A percentile compares a stretch with the other conserved stretches of the same genome.
These are phyloP conservation scores for Corynorhinus townsendii DNA, from an alignment of 2,113 vertebrate species.

Conservation along the genomic window DNA sequence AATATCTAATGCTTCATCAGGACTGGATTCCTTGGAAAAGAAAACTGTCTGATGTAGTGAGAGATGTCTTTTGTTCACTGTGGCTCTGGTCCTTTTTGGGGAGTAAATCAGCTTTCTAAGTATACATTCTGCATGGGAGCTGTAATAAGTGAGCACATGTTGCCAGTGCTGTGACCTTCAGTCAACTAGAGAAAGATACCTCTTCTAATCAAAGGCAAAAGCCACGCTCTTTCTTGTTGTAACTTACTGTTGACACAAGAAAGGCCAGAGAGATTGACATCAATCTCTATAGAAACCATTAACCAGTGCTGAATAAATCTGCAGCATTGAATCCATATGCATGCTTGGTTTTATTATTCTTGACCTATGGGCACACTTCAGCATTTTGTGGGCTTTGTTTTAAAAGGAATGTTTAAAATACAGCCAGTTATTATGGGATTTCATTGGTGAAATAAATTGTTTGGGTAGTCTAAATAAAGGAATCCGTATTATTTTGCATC, in stretches of 20 bases:
- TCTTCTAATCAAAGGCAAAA: constrained; percentile 88
- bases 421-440: constrained; percentile 83
- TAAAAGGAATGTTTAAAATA: constrained; percentile 81
- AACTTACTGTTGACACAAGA: constrained; percentile 89
- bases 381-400: constrained; percentile 84
- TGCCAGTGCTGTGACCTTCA: constrained; percentile 86
- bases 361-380: constrained; percentile 84
- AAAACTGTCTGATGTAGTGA: constrained; percentile 42
- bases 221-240: constrained; percentile 86
- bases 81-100: constrained; percentile 67
- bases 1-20: constrained; percentile 71
- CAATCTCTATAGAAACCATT: constrained; percentile 89
- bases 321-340: constrained; percentile 87
- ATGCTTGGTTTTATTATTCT: constrained; percentile 86
- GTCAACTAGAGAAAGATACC: constrained; percentile 85
- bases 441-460: constrained; percentile 82
- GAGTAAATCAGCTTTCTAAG: constrained; percentile 78
- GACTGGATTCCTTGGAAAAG: constrained; percentile 57
- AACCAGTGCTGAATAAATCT: constrained; percentile 83
- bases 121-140: constrained; percentile 77
- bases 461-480: constrained; percentile 85
- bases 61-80: constrained; percentile 60
- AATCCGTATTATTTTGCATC: constrained; percentile 83
- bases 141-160: constrained; percentile 81
- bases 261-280: constrained; percentile 89